Base-by-base conservation (phyloP, 1,140 invertebrate species). In the Asbolus verrucosus region DNA sequence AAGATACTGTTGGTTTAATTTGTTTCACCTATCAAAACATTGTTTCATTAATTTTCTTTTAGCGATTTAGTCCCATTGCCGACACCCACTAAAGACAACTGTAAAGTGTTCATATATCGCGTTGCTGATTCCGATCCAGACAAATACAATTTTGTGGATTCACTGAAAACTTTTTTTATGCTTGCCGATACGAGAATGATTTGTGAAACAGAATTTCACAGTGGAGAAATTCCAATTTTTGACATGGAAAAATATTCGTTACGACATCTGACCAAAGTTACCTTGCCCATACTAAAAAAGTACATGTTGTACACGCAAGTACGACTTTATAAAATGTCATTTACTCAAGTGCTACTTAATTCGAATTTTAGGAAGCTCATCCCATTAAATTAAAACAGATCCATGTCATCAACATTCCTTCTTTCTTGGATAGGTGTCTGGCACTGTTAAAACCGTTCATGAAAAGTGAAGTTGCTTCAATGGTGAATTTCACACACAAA, bases 361-460 rank as follows among this genome's bases (percentile, higher is more conserved):
- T n/a, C 1, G n/a, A 41, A 54, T 86, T 84, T 62, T 84, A 93
- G 89, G 91, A 92, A 81, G 89, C 89, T 0, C 90, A 91, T 74
- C 91, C 91, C 0, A 85, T 90, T 31, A 85, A 89, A 72, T 83
- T 93, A 63, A 91, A 90, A 76, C 88, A 89, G 70, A 88, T 93
- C 31, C 91, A 93, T 79, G 86, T 92, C 66, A 84, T 90, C 30
- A 90, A 90, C 73, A 84, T 85, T 1, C 86, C 87, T 0, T 80
- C 85, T 0, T 89, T 89, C 79, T 82, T 90, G 63, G 86, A 89
- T 75, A 85, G 85, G 69, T 83, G 89, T 60, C 81, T 88, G 54
- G 83, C 83, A 24, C 78, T 91, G 33, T 82, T 88, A 31, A 89
- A 88, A 75, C 88, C 89, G 0, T 86, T 89, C 66, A 84, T 90